Evolutionary conservation across 2,888 invertebrate species (phyloP), one percentile per base, ranked within the genome.

Genomic region (Phyllotreta cruciferae): DNA sequence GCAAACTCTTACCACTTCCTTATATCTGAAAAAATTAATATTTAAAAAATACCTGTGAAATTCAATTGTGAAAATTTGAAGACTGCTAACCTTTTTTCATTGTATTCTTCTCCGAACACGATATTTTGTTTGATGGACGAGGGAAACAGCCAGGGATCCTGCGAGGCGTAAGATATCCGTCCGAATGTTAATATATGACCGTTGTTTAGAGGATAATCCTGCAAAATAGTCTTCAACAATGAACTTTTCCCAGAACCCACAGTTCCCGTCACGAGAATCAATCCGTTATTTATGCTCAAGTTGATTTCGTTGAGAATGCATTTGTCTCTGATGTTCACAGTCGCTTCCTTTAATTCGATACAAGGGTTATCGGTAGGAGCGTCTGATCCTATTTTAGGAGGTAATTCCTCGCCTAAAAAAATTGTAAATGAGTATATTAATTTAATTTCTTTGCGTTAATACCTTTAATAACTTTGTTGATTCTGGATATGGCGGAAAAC

Each of bases 61-160:
- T 6, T 47, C 24, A 6, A 13, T 47, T 6, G 5, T 1, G 11
- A 8, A 38, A 6, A 38, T 7, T 24, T 49, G 6, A 49, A 41
- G 34, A n/a, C 6, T 34, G 6, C 8, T 34, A 49, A 64, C 64
- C 64, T 64, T 9, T 57, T 61, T 38, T 64, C 61, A n/a, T 53
- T 49, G n/a, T 42, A 64, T 7, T 45, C 34, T 11, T 61, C 61
- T 37, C 64, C 64, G 77, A 41, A 83, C 65, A 13, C 83, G 62
- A 94, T 91, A 76, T 94, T 94, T 71, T 93, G 90, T 42, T 88
- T 84, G 1, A 94, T 85, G 42, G 85, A 85, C 11, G 82, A 82
- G 1, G 82, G 82, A 72, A 84, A 84, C 47, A 84, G 68, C 88
- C 89, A 90, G 0, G 89, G 85, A 71, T 88, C 83, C 73, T 88